Evolutionary conservation across 2,888 invertebrate species (phyloP).

Genomic region (Gortyna flavago): DNA sequence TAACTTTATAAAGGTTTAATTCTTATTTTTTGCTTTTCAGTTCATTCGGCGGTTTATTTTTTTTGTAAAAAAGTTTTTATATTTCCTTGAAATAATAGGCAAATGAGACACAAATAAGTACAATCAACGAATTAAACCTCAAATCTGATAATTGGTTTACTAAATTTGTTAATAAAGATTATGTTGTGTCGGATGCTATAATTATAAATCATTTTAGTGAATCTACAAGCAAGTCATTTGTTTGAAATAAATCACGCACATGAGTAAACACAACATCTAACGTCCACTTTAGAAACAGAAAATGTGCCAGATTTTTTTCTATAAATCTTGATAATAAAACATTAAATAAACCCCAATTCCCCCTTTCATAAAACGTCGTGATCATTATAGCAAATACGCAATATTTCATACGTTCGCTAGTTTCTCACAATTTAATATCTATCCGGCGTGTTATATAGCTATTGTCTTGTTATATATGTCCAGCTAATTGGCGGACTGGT

Average conservation of each 20-base stretch:
- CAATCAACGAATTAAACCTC: background rate
- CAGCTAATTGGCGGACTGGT: constrained; percentile 51
- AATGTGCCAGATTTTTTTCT: constrained; percentile 37
- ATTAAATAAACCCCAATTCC: constrained; percentile 29
- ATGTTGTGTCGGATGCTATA: constrained; percentile 35
- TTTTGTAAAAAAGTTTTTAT: no score
- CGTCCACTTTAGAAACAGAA: constrained; percentile 34
- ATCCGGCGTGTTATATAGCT: constrained; percentile 41
- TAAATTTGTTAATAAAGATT: constrained; percentile 17
- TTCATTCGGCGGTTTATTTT: no score
- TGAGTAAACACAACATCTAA: constrained; percentile 26
- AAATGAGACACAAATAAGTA: no score
- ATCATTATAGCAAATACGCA: constrained; percentile 38
- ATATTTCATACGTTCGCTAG: constrained; percentile 27
- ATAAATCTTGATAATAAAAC: constrained; percentile 26
- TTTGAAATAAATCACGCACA: constrained; percentile 38
- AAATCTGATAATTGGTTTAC: constrained; percentile 10
- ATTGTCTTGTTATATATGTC: constrained; percentile 43
- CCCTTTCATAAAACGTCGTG: constrained; percentile 28
- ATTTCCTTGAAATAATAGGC: background rate
- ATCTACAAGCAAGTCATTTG: constrained; percentile 43
- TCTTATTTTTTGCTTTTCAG: no score
- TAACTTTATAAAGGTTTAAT: no score
- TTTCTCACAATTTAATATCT: constrained; percentile 40
- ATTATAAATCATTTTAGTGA: constrained; percentile 36